Evolutionary conservation across 1,140 invertebrate species (phyloP).

Genomic region (Teleogryllus occipitalis): DNA sequence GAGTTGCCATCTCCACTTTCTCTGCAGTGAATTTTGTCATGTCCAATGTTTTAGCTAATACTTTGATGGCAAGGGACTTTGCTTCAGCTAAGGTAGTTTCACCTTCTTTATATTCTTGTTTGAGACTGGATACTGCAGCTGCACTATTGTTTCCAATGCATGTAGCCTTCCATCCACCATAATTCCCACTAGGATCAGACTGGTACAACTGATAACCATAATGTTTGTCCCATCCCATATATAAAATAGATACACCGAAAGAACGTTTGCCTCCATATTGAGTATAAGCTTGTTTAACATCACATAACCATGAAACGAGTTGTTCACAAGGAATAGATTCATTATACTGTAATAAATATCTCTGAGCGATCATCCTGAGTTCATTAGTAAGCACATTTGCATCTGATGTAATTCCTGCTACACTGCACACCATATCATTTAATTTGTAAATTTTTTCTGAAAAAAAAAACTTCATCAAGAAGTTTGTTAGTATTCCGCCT

Average conservation of each 20-base stretch:
- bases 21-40: slow-evolving; percentile 96
- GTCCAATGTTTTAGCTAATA: slow-evolving; percentile 94
- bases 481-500: slow-evolving; percentile 95
- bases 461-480: slow-evolving; percentile 90
- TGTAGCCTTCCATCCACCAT: slow-evolving; percentile 99
- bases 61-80: slow-evolving; percentile 86
- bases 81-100: slow-evolving; percentile 80
- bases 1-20: slow-evolving; percentile 90
- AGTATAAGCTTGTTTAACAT: slow-evolving; percentile 98
- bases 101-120: slow-evolving; percentile 96
- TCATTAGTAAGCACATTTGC: slow-evolving; percentile 99
- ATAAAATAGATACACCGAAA: slow-evolving; percentile 97
- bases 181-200: slow-evolving; percentile 99
- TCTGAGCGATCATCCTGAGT: slow-evolving; percentile 86
- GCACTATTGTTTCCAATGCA: slow-evolving; percentile 99
- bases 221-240: slow-evolving; percentile 99
- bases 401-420: slow-evolving; percentile 98
- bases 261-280: slow-evolving; percentile 96
- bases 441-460: slow-evolving; percentile 99
- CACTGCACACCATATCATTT: slow-evolving; percentile 97
- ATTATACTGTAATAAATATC: slow-evolving; percentile 89
- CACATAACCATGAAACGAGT: slow-evolving; percentile 92
- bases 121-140: slow-evolving; percentile 92
- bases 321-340: slow-evolving; percentile 99
- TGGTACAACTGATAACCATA: slow-evolving; percentile 99